phyloP scores from a whole-genome alignment of 2,113 vertebrate genomes.

The Sardina pilchardus region DNA sequence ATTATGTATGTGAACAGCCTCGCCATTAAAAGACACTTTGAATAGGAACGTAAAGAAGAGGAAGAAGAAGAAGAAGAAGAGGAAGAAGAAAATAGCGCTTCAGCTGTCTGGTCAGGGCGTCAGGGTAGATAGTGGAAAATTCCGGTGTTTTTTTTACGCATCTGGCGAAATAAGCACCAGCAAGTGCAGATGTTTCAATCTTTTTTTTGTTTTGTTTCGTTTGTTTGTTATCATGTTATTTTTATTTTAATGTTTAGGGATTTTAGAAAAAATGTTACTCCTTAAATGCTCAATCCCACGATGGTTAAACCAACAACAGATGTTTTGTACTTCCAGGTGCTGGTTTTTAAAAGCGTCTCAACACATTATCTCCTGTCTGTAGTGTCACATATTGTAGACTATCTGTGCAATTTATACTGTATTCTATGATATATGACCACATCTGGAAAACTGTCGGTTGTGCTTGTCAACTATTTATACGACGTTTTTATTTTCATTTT shows the following conservation, averaged over 20 bases:
- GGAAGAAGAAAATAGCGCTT: not conserved
- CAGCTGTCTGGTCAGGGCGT: not conserved
- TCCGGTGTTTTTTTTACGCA: not conserved
- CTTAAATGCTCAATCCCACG: not conserved
- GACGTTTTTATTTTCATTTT: not conserved
- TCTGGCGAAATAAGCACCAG: not conserved
- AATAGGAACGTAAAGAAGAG: not conserved
- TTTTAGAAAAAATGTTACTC: slow-evolving; percentile 13
- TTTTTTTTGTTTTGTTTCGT: not conserved
- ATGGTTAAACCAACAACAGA: not conserved
- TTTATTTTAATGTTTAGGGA: slow-evolving; percentile 8
- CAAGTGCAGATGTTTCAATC: not conserved
- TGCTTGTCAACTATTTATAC: slow-evolving; percentile 15
- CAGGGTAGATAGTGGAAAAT: slow-evolving; percentile 4
- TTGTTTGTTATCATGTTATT: not conserved
- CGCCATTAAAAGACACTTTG: not conserved
- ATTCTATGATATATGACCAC: slow-evolving; percentile 13
- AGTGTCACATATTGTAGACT: slow-evolving; percentile 14
- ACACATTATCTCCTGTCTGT: not conserved
- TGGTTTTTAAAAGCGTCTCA: not conserved
- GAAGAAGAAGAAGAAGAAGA: not conserved
- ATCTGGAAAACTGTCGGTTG: slow-evolving; percentile 3
- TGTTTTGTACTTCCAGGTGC: not conserved
- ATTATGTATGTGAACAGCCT: slow-evolving; percentile 6
- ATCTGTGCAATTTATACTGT: slow-evolving; percentile 15